Conservation (phyloP, 2,888 invertebrate species). For the Serripes groenlandicus region DNA sequence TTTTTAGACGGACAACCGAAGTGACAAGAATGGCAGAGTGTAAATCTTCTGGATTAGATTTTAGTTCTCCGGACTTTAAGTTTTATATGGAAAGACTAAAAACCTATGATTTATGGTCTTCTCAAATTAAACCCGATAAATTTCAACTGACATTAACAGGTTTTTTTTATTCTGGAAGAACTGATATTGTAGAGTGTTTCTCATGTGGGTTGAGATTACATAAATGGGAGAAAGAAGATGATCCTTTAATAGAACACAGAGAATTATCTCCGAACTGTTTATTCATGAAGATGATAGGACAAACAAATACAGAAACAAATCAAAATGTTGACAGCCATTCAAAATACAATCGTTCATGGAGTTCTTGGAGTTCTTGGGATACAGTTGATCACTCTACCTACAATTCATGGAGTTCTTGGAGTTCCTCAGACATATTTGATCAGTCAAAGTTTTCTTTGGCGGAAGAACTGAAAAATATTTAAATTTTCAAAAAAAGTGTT, state of each 20-base stretch:
- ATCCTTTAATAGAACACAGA: conserved; percentile 15
- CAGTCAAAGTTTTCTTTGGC: too few species aligned
- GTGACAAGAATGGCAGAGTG: neutral
- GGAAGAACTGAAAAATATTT: too few species aligned
- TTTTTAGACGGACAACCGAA: conserved; percentile 41
- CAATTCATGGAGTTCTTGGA: too few species aligned
- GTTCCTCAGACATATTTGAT: too few species aligned
- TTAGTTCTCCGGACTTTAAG: conserved; percentile 25
- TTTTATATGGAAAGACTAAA: conserved; percentile 16
- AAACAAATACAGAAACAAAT: neutral
- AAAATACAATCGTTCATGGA: too few species aligned
- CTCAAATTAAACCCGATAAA: conserved; percentile 39
- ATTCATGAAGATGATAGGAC: conserved; percentile 43
- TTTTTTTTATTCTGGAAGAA: conserved; percentile 19
- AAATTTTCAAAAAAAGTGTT: too few species aligned
- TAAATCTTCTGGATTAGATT: too few species aligned
- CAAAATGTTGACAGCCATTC: too few species aligned
- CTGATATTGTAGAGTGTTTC: conserved; percentile 19
- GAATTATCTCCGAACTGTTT: conserved; percentile 28
- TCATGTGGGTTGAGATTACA: conserved; percentile 1
- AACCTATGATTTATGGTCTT: conserved; percentile 37
- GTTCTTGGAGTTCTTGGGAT: neutral
- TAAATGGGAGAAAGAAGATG: conserved; percentile 19
- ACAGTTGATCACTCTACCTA: too few species aligned
- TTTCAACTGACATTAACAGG: conserved; percentile 15